Evolutionary conservation across 92 coral and sea anemone genomes (phyloP).

Genomic region (Blastomussa wellsi): DNA sequence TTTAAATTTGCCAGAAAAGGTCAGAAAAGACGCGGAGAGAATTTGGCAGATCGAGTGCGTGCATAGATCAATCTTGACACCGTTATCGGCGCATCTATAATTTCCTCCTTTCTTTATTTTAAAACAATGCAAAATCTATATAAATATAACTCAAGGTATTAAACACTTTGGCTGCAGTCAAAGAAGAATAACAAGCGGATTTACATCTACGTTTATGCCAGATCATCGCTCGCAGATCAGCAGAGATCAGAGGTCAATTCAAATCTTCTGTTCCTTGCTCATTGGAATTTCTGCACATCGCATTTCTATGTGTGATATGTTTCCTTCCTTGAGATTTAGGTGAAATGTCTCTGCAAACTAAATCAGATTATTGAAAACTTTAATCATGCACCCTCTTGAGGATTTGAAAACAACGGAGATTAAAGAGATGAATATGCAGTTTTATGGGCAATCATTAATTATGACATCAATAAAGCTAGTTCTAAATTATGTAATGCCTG

Average conservation of each 20-base stretch:
- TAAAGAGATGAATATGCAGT: neutral
- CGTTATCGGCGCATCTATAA: neutral
- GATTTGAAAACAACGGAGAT: neutral
- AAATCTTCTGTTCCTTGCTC: neutral
- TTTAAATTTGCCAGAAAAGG: too few species aligned
- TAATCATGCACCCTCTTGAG: neutral
- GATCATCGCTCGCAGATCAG: neutral
- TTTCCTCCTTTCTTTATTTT: neutral
- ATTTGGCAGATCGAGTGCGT: too few species aligned
- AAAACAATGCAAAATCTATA: neutral
- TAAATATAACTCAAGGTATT: neutral
- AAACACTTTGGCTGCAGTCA: neutral
- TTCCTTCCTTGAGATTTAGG: neutral
- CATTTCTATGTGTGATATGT: neutral
- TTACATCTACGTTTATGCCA: neutral
- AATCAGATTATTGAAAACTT: neutral
- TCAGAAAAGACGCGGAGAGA: too few species aligned
- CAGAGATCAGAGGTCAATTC: conserved; percentile 1
- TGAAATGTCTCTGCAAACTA: neutral
- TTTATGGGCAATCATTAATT: neutral
- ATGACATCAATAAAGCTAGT: neutral
- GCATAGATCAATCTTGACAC: neutral
- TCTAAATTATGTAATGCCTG: neutral
- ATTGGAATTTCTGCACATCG: neutral
- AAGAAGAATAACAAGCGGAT: neutral